Base-by-base conservation (phyloP, 2,797 vertebrate species). In the Gobionotothen gibberifrons region DNA sequence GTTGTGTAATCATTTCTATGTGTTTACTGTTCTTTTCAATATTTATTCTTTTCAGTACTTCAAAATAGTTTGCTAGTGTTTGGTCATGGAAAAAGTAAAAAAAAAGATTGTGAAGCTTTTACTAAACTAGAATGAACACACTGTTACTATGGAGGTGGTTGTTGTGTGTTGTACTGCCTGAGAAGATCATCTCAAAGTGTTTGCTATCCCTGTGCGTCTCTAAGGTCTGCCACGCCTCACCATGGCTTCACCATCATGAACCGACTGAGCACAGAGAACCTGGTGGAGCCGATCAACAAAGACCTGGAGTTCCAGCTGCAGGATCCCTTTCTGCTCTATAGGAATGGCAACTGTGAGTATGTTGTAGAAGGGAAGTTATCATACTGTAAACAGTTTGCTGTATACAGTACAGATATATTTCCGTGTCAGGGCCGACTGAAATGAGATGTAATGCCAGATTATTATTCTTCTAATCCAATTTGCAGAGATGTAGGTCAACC, bases 191-290 rank as follows among this genome's bases (percentile, higher is more conserved):
- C 56, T 36, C 11, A 59, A 2, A 53, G 11, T 7, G 0, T 52
- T 51, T 65, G 8, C 52, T 5, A 22, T 72, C 8, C 72, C 64
- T 70, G 4, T 73, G 19, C 12, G 4, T 59, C 51, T 59, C 51
- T 65, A 68, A 99, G 98, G 93, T 98, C 97, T 49, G 97, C 98
- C 70, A 96, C 96, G 43, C 98, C 98, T 75, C 95, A 95, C 55
- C 96, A 99, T 90, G 98, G 98, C 85, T 99, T 99, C 90, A 99
- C 97, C 0, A 99, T 99, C 84, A 98, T 99, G 95, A 99, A 99
- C 91, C 95, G 97, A 69, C 93, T 99, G 63, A 99, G 96, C 85
- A 96, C 97, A 80, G 96, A 96, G 79, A 99, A 99, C 85, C 90
- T 99, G 44, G 97, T 99, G 87, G 98, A 99, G 87, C 98, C 98